Evolutionary conservation across 1,140 invertebrate species (phyloP), one percentile per base, ranked within the genome.

Genomic region (Saccostrea cuccullata): DNA sequence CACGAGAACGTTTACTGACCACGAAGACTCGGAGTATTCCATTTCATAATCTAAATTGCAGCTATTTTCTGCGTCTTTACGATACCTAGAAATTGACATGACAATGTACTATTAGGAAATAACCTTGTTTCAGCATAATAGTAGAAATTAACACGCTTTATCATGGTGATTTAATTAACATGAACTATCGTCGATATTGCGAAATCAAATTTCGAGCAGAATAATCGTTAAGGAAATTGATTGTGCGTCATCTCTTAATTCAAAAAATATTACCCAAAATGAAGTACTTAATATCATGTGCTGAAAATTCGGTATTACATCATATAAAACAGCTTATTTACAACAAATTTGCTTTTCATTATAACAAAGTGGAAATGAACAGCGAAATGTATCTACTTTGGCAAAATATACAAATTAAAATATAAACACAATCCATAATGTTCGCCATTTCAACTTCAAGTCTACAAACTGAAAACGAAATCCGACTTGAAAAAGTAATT

Each of bases 31-130:
- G 2, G 30, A 77, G 70, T 77, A 77, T 77, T 77, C 5, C 70
- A 77, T 77, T 77, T 77, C 30, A 77, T n/a, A n/a, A n/a, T 77
- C 70, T 30, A 77, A 77, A 77, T 77, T 77, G 70, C 70, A 77
- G 70, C 30, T 77, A 30, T 36, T 36, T 30, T 73, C 70, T 77
- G 70, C 70, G 26, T 30, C 70, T 77, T 26, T 77, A 64, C 5
- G n/a, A 64, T 64, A 26, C 30, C 70, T 30, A 30, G 70, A 77
- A 77, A 77, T 77, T 15, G 70, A 77, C 70, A 77, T 26, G 26
- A 77, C 23, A 77, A 77, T 36, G 30, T 15, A 77, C 23, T 77
- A 77, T 77, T 36, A 30, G 26, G 23, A 77, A 77, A 26, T 30
- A 77, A 36, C 70, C 70, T 77, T 77, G 70, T 77, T 77, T 36